Evolutionary conservation across 2,797 vertebrate genomes (phyloP), one percentile per base, ranked within the genome.

Genomic region (Sebastes steindachneri): DNA sequence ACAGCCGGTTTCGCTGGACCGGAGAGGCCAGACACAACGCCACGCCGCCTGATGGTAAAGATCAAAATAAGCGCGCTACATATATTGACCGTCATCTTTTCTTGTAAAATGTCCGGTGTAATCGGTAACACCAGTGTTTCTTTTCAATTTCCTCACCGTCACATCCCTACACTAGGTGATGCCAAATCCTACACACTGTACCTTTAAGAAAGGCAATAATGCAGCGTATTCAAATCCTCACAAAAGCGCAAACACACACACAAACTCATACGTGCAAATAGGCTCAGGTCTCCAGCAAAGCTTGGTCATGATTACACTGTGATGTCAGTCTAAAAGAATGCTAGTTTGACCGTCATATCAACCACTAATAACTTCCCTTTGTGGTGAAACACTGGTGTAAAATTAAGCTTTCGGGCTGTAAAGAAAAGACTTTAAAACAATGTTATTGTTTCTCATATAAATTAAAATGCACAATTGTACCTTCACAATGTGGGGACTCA

Each of bases 241-340:
- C 17, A 70, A 71, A 68, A 63, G 17, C 29, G 68, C 17, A 68
- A 68, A 66, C 63, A 41, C 37, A 51, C 17, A 70, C 70, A 66
- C 63, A 41, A 14, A 33, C 23, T 60, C 41, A 28, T 28, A 73
- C 48, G 58, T 37, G 68, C 29, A 58, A 23, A 48, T 21, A 21
- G 53, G 58, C 59, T 57, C 68, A 79, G 37, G 80, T 81, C 75
- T 79, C 83, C 77, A 69, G 72, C 67, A 72, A 91, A 86, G 65
- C 71, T 75, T 68, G 77, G 86, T 82, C 21, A 62, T 73, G 81
- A 80, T 84, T 83, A 73, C 68, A 80, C 41, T 63, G 62, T 93
- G 89, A 92, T 75, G 66, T 86, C 82, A 91, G 59, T 7, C 37
- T 51, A 25, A 74, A 87, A 73, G 83, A 83, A 87, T 86, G 82